A percentile compares a stretch with the other conserved stretches of the same genome.
phyloP scores from a whole-genome alignment of 2,113 vertebrate genomes.

The Emydura subglobosa region DNA sequence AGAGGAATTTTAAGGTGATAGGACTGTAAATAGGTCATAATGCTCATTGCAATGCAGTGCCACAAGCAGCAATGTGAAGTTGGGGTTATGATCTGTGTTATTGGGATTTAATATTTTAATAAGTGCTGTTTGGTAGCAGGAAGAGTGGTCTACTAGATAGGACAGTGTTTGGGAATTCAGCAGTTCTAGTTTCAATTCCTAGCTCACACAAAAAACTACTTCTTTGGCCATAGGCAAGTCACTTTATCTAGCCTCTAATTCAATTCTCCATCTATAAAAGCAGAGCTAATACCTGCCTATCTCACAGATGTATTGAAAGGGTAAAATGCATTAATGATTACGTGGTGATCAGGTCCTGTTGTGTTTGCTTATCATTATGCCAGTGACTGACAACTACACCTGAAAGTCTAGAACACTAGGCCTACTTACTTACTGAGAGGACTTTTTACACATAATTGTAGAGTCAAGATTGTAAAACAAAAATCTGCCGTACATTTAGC shows the following conservation, averaged over 20 bases:
- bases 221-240: not conserved
- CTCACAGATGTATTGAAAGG: not conserved
- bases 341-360: not conserved
- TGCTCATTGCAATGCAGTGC: not conserved
- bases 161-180: not conserved
- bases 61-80: not conserved
- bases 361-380: not conserved
- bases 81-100: not conserved
- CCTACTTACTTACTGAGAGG: not conserved
- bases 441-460: not conserved
- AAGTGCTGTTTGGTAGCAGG: not conserved
- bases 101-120: not conserved
- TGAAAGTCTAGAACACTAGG: not conserved
- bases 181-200: not conserved
- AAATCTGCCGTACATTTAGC: not conserved
- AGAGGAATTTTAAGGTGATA: not conserved
- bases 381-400: not conserved
- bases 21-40: not conserved
- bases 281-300: not conserved
- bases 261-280: not conserved
- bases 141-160: not conserved
- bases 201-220: not conserved
- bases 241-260: not conserved
- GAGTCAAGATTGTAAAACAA: not conserved
- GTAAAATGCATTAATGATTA: not conserved